Evolutionary conservation across 1,140 invertebrate genomes (phyloP).

Genomic region (Drosophila simulans): DNA sequence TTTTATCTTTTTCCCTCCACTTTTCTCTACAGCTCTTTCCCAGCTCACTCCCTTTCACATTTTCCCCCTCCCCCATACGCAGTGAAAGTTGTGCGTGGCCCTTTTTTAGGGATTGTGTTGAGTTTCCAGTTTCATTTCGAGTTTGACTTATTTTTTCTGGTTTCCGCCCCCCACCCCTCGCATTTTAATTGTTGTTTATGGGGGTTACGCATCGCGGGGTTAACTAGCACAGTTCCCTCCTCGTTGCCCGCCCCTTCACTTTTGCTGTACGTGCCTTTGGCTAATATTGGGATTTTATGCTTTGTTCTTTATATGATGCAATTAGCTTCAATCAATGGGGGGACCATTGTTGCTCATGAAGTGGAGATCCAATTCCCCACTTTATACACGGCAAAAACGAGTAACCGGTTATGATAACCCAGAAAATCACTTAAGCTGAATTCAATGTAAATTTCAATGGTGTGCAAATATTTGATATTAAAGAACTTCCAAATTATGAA

Average conservation of each 20-base stretch:
- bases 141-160: constrained; percentile 32
- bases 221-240: constrained; percentile 30
- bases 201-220: constrained; percentile 40
- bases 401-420: not conserved
- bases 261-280: constrained; percentile 31
- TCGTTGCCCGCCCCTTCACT: not conserved
- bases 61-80: not conserved
- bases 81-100: constrained; percentile 59
- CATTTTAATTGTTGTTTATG: constrained; percentile 59
- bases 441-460: not conserved
- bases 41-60: not conserved
- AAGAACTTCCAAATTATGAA: too few species aligned
- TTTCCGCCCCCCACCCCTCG: constrained; percentile 16
- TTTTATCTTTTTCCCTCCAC: not conserved
- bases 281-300: constrained; percentile 44
- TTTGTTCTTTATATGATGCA: constrained; percentile 61
- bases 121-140: constrained; percentile 30
- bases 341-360: constrained; percentile 35
- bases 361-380: constrained; percentile 8
- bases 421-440: not conserved
- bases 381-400: not conserved
- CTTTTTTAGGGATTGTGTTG: constrained; percentile 21
- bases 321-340: constrained; percentile 73
- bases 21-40: constrained; percentile 2
- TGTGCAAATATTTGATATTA: too few species aligned